These are phyloP conservation scores for Engystomops pustulosus DNA, from an alignment of 2,113 vertebrate genomes.

Conservation along the genomic window DNA sequence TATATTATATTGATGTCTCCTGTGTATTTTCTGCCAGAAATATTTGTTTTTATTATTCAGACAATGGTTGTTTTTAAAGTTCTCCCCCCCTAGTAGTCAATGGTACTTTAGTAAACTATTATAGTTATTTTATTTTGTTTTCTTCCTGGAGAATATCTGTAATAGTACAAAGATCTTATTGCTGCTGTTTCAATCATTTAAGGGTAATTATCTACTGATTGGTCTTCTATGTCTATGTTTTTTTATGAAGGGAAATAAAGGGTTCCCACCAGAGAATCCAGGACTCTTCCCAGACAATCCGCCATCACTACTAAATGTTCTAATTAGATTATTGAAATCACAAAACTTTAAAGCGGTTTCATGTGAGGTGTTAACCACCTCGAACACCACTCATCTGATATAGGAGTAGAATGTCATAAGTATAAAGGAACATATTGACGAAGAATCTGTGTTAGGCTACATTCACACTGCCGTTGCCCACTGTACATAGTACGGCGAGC, in stretches of 20 bases:
- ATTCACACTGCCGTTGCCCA: too few relatives aligned
- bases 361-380: background rate
- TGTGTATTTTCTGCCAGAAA: background rate
- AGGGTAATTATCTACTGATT: slow-evolving; percentile 26
- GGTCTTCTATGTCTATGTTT: slow-evolving; percentile 1
- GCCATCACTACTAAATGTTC: slow-evolving; percentile 15
- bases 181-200: slow-evolving; percentile 16
- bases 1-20: too few relatives aligned
- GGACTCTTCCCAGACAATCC: slow-evolving; percentile 21
- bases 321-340: slow-evolving; percentile 32
- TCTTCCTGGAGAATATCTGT: slow-evolving; percentile 6
- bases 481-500: too few relatives aligned
- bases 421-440: background rate
- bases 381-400: background rate
- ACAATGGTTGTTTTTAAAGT: background rate
- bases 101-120: background rate
- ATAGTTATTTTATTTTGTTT: background rate
- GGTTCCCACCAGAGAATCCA: background rate
- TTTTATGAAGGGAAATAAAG: slow-evolving; percentile 15
- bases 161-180: background rate
- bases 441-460: background rate
- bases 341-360: background rate
- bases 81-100: background rate
- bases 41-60: background rate
- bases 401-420: too few relatives aligned